Percentiles rank a stretch among this genome's conserved stretches.
phyloP scores from a whole-genome alignment of 1,140 invertebrate genomes.

The Solenopsis invicta region DNA sequence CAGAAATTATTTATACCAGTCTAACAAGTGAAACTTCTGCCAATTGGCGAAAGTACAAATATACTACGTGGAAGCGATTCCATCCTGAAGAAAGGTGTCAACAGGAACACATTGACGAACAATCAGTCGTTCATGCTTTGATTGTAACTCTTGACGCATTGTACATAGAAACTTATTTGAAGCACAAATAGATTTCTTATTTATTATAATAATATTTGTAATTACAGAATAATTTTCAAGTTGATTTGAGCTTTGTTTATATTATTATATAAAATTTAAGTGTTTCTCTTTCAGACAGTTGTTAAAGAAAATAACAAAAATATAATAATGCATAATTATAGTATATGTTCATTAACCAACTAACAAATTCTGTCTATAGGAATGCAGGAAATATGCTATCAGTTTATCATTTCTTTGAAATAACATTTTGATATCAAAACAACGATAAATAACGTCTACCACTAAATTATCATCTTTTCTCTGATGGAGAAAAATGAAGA shows the following conservation, averaged over 20 bases:
- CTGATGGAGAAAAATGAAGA: no score
- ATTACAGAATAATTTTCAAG: background rate
- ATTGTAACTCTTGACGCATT: background rate
- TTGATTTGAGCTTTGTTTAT: background rate
- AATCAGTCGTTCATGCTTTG: background rate
- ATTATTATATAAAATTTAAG: background rate
- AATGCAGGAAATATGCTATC: no score
- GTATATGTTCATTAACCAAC: background rate
- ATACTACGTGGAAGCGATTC: background rate
- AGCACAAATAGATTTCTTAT: background rate
- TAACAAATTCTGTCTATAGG: no score
- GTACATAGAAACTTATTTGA: background rate
- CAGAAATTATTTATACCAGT: slow-evolving; percentile 43
- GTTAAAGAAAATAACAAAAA: background rate
- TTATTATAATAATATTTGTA: background rate
- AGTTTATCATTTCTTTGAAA: no score
- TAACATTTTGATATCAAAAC: no score
- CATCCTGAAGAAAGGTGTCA: slow-evolving; percentile 59
- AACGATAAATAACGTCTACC: no score
- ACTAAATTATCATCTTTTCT: no score
- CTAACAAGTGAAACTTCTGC: slow-evolving; percentile 48
- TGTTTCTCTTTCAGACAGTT: background rate
- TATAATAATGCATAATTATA: background rate
- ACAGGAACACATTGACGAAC: slow-evolving; percentile 58
- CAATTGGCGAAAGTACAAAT: slow-evolving; percentile 47